Evolutionary conservation across 2,888 invertebrate genomes (phyloP), one percentile per base, ranked within the genome.

Genomic region (Sphecodes monilicornis): DNA sequence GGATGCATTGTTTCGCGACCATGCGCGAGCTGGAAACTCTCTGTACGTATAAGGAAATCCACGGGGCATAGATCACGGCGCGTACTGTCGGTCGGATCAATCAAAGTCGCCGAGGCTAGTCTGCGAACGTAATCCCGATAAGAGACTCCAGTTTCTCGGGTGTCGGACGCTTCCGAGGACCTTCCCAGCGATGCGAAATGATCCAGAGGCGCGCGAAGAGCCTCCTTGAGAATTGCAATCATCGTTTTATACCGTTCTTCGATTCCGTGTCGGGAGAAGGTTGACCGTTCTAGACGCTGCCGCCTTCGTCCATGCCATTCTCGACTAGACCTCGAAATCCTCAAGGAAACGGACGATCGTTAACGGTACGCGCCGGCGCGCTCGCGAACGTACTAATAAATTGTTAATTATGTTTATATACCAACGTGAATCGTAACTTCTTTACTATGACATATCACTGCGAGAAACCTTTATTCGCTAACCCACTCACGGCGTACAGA

Each of bases 1-100:
- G 77, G 22, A 83, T 71, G 79, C 85, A 88, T 89, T 89, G 82
- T 84, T 81, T 85, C 78, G 80, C 64, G 80, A 66, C 66, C 68
- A 76, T 43, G 43, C 60, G 26, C 39, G n/a, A 4, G 29, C 50
- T n/a, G n/a, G 26, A 66, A 74, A 64, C n/a, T n/a, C n/a, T n/a
- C 8, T 26, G 74, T 50, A 71, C 41, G 32, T 46, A 71, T 66
- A 54, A 68, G 74, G 46, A 77, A 57, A 70, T 39, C 43, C 68
- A n/a, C 54, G 75, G 3, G 3, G 16, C 29, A 6, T 5, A 32
- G 26, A 43, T 74, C n/a, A 41, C 74, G 32, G 50, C 74, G 32
- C 6, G 41, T 8, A 22, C 50, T 22, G 10, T n/a, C n/a, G 22
- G 26, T 13, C 64, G 13, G 10, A 16, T 57, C 36, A 39, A 36